phyloP scores from a whole-genome alignment of 1,140 invertebrate species.

The Drosophila pachea region DNA sequence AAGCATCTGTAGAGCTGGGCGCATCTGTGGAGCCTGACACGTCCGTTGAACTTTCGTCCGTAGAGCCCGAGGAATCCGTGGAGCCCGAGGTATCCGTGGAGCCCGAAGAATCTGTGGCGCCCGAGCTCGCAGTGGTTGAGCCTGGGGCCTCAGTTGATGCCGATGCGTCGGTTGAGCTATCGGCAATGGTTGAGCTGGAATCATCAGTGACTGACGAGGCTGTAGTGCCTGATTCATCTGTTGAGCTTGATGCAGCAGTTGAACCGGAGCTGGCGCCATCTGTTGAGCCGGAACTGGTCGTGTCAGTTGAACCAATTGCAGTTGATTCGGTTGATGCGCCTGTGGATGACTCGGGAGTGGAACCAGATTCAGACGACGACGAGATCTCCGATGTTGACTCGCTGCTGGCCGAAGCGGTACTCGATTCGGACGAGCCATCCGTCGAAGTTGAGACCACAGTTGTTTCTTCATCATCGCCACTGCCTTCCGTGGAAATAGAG shows the following conservation, averaged over 20 bases:
- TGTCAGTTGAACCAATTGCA: constrained; percentile 35
- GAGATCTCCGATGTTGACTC: constrained; percentile 24
- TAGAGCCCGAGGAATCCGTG: constrained; percentile 13
- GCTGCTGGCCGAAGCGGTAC: constrained; percentile 12
- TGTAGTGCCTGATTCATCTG: constrained; percentile 42
- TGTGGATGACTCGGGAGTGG: constrained; percentile 41
- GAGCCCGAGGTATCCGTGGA: constrained; percentile 16
- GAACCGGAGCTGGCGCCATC: constrained; percentile 28
- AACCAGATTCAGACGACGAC: constrained; percentile 20
- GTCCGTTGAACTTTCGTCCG: constrained; percentile 50
- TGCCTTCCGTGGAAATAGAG: constrained; percentile 62
- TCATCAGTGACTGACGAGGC: constrained; percentile 13
- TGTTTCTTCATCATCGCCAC: constrained; percentile 59
- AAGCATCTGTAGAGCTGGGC: constrained; percentile 11
- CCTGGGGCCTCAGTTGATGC: constrained; percentile 26
- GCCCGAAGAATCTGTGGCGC: constrained; percentile 22
- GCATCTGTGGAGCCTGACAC: constrained; percentile 19
- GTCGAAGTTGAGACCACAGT: constrained; percentile 38
- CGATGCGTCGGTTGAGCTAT: constrained; percentile 37
- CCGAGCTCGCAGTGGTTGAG: constrained; percentile 11
- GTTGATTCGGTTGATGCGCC: constrained; percentile 34
- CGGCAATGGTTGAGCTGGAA: constrained; percentile 15
- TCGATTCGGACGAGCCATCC: constrained; percentile 19
- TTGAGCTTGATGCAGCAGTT: constrained; percentile 27
- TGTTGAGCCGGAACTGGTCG: constrained; percentile 28